Evolutionary conservation across 1,140 invertebrate species (phyloP).

Genomic region (Drosophila setifemur): DNA sequence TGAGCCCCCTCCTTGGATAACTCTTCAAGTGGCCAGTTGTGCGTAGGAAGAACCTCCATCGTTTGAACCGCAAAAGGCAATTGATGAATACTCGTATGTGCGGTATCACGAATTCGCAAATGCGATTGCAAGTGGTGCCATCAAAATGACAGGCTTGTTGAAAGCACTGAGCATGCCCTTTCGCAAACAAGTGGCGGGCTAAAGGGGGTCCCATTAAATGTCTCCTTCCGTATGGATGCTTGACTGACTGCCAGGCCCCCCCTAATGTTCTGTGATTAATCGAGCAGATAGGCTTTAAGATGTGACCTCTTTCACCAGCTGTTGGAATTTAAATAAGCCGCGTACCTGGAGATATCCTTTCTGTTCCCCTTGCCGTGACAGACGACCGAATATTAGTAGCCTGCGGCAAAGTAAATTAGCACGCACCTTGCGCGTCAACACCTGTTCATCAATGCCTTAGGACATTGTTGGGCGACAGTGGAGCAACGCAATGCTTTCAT

Average conservation of each 20-base stretch:
- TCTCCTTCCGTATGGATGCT: background rate
- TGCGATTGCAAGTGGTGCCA: background rate
- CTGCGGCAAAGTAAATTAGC: background rate
- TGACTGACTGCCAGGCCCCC: background rate
- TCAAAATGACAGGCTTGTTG: too few species aligned
- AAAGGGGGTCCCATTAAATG: background rate
- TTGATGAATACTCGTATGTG: too few species aligned
- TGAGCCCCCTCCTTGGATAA: too few species aligned
- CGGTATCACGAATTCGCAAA: background rate
- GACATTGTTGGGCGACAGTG: background rate
- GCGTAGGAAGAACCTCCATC: too few species aligned
- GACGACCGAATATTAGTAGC: background rate
- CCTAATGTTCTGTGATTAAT: constrained; percentile 10
- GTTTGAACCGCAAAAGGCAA: too few species aligned
- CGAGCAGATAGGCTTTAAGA: background rate
- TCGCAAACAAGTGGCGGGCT: background rate
- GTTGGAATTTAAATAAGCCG: constrained; percentile 1
- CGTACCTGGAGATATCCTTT: background rate
- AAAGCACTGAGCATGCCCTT: background rate
- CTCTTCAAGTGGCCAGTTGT: too few species aligned
- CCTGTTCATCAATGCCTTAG: background rate
- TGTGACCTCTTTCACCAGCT: constrained; percentile 3
- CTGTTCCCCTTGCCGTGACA: background rate
- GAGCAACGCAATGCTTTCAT: too few species aligned
- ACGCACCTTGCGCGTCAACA: constrained; percentile 1